Percentiles rank a stretch among this genome's conserved stretches.
These are phyloP conservation scores for Oreochromis grahami DNA, from an alignment of 2,797 vertebrate species.

Conservation along the genomic window DNA sequence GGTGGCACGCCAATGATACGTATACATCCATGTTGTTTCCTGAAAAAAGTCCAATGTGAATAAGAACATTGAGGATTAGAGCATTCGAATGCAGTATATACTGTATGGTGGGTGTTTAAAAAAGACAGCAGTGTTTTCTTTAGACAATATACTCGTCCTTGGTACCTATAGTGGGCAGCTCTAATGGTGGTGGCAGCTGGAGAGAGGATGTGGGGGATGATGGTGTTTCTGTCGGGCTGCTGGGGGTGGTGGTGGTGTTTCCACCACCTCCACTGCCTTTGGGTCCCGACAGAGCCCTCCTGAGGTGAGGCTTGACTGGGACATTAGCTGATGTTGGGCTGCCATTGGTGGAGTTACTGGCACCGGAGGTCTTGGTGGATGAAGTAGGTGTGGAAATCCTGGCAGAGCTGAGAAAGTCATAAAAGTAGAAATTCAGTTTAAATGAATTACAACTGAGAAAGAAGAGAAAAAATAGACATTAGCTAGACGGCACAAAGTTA, in stretches of 20 bases:
- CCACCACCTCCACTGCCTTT: conserved; percentile 15
- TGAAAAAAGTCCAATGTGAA: neutral
- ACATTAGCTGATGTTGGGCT: conserved; percentile 19
- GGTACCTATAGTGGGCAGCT: conserved; percentile 76
- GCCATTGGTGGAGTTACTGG: conserved; percentile 27
- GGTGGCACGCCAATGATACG: conserved; percentile 93
- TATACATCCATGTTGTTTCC: conserved; percentile 93
- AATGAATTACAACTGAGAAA: neutral
- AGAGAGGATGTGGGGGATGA: conserved; percentile 33
- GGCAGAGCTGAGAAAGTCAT: conserved; percentile 33
- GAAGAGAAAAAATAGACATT: neutral
- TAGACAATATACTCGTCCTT: neutral
- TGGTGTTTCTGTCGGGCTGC: conserved; percentile 2
- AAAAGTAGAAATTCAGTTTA: neutral
- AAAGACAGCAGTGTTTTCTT: neutral
- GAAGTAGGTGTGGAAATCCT: conserved; percentile 35
- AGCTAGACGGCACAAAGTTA: neutral
- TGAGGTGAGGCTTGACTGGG: conserved; percentile 35
- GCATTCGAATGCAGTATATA: neutral
- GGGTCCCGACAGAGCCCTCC: conserved; percentile 39
- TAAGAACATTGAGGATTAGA: neutral
- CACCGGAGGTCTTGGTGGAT: conserved; percentile 29
- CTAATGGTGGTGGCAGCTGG: conserved; percentile 80
- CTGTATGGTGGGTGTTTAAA: neutral
- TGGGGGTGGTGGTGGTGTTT: neutral